These are phyloP conservation scores for Polia nebulosa DNA, from an alignment of 2,888 invertebrate species.

Conservation along the genomic window DNA sequence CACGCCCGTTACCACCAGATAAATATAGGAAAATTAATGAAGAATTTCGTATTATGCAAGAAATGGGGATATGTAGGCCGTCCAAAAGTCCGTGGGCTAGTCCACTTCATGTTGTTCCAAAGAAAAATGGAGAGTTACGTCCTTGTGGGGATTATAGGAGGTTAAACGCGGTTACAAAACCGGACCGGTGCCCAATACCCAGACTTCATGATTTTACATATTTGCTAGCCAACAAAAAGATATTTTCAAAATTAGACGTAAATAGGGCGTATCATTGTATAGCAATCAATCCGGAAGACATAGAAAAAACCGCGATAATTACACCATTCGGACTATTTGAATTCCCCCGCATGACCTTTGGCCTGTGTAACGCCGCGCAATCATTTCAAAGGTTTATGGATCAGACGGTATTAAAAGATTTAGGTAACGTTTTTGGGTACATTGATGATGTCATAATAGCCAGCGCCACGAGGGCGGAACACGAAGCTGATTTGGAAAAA, in stretches of 20 bases:
- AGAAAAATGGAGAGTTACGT: too few relatives aligned
- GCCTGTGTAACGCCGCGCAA: too few relatives aligned
- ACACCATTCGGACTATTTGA: too few relatives aligned
- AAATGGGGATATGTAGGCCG: constrained; percentile 6
- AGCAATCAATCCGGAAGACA: too few relatives aligned
- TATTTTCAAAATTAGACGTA: not conserved
- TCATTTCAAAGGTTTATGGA: too few relatives aligned
- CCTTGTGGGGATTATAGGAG: constrained; percentile 2
- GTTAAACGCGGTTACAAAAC: not conserved
- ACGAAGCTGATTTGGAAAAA: not conserved
- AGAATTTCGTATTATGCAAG: constrained; percentile 2
- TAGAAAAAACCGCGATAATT: too few relatives aligned
- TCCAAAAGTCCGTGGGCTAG: constrained; percentile 16
- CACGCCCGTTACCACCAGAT: not conserved
- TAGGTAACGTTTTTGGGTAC: too few relatives aligned
- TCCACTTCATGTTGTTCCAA: constrained; percentile 3
- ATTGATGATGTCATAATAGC: not conserved
- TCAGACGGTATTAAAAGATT: too few relatives aligned
- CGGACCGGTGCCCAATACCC: not conserved
- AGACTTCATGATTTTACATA: not conserved
- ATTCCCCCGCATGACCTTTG: too few relatives aligned
- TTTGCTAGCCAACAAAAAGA: not conserved
- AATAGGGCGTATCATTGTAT: too few relatives aligned
- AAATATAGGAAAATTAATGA: constrained; percentile 9
- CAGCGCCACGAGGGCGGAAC: not conserved